These are phyloP conservation scores for Saccostrea glomerata DNA, from an alignment of 1,140 invertebrate genomes.

Conservation along the genomic window DNA sequence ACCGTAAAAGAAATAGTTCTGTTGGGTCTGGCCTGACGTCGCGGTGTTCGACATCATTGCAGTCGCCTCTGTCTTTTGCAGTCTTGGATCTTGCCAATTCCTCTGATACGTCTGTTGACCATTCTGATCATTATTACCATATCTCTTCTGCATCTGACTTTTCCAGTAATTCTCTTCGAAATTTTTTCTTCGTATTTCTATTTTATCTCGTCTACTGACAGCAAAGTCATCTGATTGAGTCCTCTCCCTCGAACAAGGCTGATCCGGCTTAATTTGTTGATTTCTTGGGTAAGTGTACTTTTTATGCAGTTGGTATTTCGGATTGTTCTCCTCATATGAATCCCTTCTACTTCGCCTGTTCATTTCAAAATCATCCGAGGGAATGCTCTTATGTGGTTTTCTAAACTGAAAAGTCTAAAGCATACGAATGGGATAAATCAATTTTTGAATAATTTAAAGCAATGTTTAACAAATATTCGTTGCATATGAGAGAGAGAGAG, in stretches of 20 bases:
- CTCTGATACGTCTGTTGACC: neutral
- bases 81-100: neutral
- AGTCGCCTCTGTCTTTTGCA: neutral
- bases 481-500: too few species aligned
- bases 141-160: neutral
- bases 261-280: neutral
- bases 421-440: too few species aligned
- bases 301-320: too few species aligned
- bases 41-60: neutral
- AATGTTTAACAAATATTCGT: too few species aligned
- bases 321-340: too few species aligned
- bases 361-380: too few species aligned
- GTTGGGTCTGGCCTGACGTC: neutral
- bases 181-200: constrained; percentile 14
- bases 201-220: neutral
- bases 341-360: too few species aligned
- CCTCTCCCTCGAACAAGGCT: neutral
- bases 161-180: constrained; percentile 25
- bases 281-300: neutral
- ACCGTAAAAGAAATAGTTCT: neutral
- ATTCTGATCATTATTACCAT: neutral
- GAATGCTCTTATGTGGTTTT: too few species aligned
- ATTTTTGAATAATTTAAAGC: too few species aligned
- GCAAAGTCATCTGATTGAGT: neutral
- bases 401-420: too few species aligned